Percentiles rank a stretch among this genome's conserved stretches.
phyloP scores from a whole-genome alignment of 1,140 invertebrate species.

The Bombus pyrosoma region DNA sequence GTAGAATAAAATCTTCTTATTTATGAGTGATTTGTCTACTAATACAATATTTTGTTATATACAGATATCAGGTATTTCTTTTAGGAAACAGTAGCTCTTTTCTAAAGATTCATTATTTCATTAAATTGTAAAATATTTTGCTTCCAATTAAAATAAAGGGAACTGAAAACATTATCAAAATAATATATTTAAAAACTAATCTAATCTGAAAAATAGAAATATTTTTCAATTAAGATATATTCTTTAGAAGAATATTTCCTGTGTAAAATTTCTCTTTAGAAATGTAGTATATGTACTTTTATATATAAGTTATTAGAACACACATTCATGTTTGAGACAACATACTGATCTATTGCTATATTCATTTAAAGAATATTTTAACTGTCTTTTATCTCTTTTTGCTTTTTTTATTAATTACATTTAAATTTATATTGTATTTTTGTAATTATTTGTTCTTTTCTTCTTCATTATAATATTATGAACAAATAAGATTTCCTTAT shows the following conservation, averaged over 20 bases:
- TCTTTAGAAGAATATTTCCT: slow-evolving; percentile 53
- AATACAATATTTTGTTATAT: slow-evolving; percentile 45
- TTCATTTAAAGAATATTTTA: slow-evolving; percentile 46
- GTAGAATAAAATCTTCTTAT: slow-evolving; percentile 60
- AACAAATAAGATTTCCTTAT: slow-evolving; percentile 16
- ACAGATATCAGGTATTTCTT: slow-evolving; percentile 45
- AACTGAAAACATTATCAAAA: slow-evolving; percentile 40
- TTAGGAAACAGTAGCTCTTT: slow-evolving; percentile 25
- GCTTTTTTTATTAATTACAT: slow-evolving; percentile 5
- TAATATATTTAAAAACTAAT: slow-evolving; percentile 56
- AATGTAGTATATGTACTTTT: slow-evolving; percentile 41
- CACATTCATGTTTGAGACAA: slow-evolving; percentile 66
- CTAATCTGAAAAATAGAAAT: slow-evolving; percentile 59
- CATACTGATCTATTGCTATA: slow-evolving; percentile 68
- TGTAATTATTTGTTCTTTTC: background rate
- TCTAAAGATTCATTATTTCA: slow-evolving; percentile 21
- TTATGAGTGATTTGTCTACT: slow-evolving; percentile 42
- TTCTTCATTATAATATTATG: background rate
- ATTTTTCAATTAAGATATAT: slow-evolving; percentile 55
- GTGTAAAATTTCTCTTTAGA: slow-evolving; percentile 58
- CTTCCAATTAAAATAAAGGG: slow-evolving; percentile 11
- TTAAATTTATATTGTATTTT: slow-evolving; percentile 1
- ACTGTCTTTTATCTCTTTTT: background rate
- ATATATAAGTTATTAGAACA: slow-evolving; percentile 62
- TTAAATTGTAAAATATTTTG: slow-evolving; percentile 15